Base-by-base conservation (phyloP, 2,113 vertebrate species). In the Genyomyrus donnyi region DNA sequence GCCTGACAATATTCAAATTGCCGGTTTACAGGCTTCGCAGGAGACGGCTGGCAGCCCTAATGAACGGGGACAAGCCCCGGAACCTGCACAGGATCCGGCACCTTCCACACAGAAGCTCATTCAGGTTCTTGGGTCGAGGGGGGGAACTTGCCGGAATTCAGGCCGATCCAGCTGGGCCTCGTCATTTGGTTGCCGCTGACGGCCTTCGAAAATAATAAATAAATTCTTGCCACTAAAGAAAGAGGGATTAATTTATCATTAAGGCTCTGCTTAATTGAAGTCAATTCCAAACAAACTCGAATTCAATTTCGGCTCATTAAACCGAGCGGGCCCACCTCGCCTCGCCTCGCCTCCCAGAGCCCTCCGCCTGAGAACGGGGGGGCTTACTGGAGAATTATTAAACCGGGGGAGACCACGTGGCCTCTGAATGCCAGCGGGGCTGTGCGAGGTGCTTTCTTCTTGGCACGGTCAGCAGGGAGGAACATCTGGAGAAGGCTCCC, bases 191-290 rank as follows among this genome's bases (percentile, higher is more conserved):
- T 96, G 96, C 97, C 96, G 97, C 97, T 97, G 96, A 97, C 95
- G 96, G 96, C 97, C 96, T 98, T 98, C 97, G 97, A 98, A 53
- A 87, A 87, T 49, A 87, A 87, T 95, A 98, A 97, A 97, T 95
- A 97, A 97, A 97, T 97, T 97, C 96, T 95, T 95, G 95, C 94
- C 96, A 98, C 98, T 97, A 98, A 98, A 91, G 92, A 98, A 97
- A 97, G 97, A 97, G 96, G 97, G 97, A 99, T 99, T 98, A 98
- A 99, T 98, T 98, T 98, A 98, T 98, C 97, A 98, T 98, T 98
- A 99, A 97, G 97, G 97, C 97, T 96, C 95, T 93, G 96, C 96
- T 97, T 98, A 98, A 99, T 98, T 99, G 98, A 98, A 99, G 98
- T 98, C 97, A 98, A 96, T 98, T 99, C 96, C 95, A 96, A 98